phyloP scores from a whole-genome alignment of 2,797 vertebrate species.

The Liasis olivaceus region DNA sequence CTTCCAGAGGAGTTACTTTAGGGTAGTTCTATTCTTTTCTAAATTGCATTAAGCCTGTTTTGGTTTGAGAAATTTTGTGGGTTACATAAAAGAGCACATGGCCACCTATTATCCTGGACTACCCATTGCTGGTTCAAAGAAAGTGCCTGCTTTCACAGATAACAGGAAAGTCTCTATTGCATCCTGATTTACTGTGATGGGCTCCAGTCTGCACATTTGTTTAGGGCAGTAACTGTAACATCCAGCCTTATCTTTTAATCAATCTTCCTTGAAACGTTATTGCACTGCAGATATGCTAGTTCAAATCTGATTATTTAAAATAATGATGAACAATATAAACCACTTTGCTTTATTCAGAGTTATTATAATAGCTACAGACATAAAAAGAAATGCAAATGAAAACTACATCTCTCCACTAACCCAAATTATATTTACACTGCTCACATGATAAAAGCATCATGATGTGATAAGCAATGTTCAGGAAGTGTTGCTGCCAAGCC shows the following conservation, averaged over 20 bases:
- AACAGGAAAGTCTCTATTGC: neutral
- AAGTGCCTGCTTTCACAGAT: neutral
- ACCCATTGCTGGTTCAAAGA: neutral
- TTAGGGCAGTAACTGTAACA: neutral
- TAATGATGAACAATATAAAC: neutral
- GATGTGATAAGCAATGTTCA: neutral
- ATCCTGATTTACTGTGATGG: neutral
- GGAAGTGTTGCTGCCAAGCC: constrained; percentile 52
- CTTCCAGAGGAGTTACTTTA: too few species aligned
- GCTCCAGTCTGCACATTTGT: neutral
- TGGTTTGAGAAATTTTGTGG: too few species aligned
- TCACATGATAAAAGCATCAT: constrained; percentile 37
- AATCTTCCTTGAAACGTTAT: neutral
- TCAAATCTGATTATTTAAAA: neutral
- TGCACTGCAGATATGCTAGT: neutral
- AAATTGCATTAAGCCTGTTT: too few species aligned
- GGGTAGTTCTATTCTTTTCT: too few species aligned
- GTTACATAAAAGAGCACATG: too few species aligned
- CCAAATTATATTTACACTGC: neutral
- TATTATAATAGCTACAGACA: constrained; percentile 4
- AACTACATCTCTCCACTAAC: neutral
- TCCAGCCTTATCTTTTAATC: neutral
- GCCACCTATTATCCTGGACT: too few species aligned
- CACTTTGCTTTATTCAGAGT: neutral
- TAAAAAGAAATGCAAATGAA: constrained; percentile 3